phyloP scores from a whole-genome alignment of 2,888 invertebrate species.

The Cosmorhoe ocellata region DNA sequence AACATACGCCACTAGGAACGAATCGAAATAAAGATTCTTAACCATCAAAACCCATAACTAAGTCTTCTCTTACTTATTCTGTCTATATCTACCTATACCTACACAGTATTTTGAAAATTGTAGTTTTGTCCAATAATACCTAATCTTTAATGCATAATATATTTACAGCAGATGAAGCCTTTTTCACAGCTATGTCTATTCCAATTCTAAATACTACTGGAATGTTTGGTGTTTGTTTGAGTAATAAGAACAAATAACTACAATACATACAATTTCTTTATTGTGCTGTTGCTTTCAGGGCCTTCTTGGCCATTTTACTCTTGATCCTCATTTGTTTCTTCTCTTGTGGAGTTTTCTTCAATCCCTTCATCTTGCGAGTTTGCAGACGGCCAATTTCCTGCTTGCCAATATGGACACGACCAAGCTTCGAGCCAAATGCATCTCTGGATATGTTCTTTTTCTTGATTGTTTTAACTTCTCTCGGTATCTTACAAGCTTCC shows the following conservation, averaged over 20 bases:
- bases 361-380: slow-evolving; percentile 94
- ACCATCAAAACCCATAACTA: no score
- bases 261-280: slow-evolving; percentile 38
- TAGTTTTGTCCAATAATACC: no score
- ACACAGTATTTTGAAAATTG: no score
- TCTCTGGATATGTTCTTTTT: slow-evolving; percentile 96
- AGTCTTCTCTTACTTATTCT: no score
- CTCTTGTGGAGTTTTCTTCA: slow-evolving; percentile 88
- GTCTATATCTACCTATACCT: no score
- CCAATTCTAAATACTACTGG: no score
- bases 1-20: no score
- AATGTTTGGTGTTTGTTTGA: not conserved
- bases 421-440: slow-evolving; percentile 93
- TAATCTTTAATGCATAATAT: no score
- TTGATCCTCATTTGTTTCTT: slow-evolving; percentile 82
- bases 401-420: slow-evolving; percentile 95
- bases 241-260: slow-evolving; percentile 3
- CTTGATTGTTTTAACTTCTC: slow-evolving; percentile 88
- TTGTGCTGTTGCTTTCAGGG: slow-evolving; percentile 47
- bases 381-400: slow-evolving; percentile 93
- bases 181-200: no score
- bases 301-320: slow-evolving; percentile 70
- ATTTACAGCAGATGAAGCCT: no score
- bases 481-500: slow-evolving; percentile 90
- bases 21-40: no score